Conservation (phyloP, 2,888 invertebrate species). For the Portevinia maculata region DNA sequence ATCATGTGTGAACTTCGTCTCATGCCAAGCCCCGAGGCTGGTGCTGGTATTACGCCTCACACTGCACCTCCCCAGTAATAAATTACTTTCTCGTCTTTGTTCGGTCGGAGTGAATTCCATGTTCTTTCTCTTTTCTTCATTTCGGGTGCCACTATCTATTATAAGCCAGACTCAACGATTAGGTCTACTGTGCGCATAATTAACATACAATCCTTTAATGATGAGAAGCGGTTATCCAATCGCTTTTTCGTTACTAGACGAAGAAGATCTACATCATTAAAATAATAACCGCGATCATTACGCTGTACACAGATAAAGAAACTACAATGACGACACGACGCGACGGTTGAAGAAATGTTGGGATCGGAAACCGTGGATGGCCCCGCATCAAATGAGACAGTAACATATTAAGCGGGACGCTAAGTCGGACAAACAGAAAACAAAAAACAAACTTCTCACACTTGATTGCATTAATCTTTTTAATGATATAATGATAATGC, state of each 20-base stretch:
- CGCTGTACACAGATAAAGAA: constrained; percentile 12
- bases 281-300: constrained; percentile 46
- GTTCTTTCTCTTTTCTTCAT: background rate
- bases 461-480: constrained; percentile 69
- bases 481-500: constrained; percentile 70
- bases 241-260: constrained; percentile 21
- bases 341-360: constrained; percentile 12
- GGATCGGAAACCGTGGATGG: background rate
- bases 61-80: constrained; percentile 16
- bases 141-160: background rate
- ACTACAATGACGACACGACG: background rate
- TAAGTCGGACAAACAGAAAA: no score
- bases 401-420: constrained; percentile 22
- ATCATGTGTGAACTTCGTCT: constrained; percentile 18
- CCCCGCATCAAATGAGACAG: constrained; percentile 1
- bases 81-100: constrained; percentile 29
- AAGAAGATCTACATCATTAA: constrained; percentile 56
- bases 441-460: constrained; percentile 52
- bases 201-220: constrained; percentile 64
- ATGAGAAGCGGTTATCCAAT: constrained; percentile 54
- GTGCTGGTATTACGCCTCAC: constrained; percentile 25
- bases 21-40: constrained; percentile 6
- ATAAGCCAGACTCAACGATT: background rate
- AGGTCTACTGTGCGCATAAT: constrained; percentile 35
- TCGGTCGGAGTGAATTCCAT: background rate